These are phyloP conservation scores for Elephas maximus DNA, from an alignment of 2,113 vertebrate species.

Conservation along the genomic window DNA sequence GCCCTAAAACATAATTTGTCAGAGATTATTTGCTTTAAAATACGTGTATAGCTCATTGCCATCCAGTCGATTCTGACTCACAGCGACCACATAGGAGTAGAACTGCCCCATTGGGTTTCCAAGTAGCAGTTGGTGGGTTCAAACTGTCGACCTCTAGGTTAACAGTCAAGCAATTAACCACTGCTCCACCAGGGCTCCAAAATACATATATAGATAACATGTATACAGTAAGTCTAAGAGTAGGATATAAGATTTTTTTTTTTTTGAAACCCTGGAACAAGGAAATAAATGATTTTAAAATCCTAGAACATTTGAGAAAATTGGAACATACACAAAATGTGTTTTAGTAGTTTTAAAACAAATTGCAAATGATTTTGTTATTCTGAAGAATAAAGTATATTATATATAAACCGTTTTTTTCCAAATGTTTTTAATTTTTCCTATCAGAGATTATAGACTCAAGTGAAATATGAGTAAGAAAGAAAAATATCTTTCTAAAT, in stretches of 20 bases:
- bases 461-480: neutral
- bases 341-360: slow-evolving; percentile 40
- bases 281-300: slow-evolving; percentile 16
- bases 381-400: slow-evolving; percentile 37
- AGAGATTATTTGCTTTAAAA: slow-evolving; percentile 39
- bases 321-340: neutral
- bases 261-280: neutral
- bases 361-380: slow-evolving; percentile 18
- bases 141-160: no score
- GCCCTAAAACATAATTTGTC: neutral
- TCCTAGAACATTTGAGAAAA: neutral
- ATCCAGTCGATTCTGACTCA: no score
- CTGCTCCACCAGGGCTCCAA: no score
- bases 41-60: neutral
- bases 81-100: no score
- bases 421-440: neutral
- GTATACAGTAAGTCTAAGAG: neutral
- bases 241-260: neutral
- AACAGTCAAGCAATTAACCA: no score
- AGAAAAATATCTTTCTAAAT: slow-evolving; percentile 58
- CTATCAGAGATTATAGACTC: neutral
- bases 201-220: neutral
- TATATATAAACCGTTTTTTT: neutral
- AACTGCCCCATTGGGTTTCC: no score
- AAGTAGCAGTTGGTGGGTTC: no score